A percentile compares a stretch with the other conserved stretches of the same genome.
Evolutionary conservation across 2,113 vertebrate species (phyloP).

Genomic region (Spilogale gracilis): DNA sequence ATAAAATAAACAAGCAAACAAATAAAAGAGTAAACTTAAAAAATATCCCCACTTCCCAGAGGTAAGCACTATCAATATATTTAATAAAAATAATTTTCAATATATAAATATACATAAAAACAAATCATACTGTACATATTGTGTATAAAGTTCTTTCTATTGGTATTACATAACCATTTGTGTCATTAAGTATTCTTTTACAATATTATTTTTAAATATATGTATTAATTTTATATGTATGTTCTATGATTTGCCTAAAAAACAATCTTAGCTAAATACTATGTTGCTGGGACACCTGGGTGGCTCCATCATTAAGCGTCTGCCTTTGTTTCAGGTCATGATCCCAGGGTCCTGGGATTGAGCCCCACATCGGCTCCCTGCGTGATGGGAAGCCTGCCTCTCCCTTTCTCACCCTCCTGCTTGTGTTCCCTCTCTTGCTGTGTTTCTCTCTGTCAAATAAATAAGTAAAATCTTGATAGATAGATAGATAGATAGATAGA

Average conservation of each 20-base stretch:
- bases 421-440: no score
- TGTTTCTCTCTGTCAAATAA: no score
- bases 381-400: no score
- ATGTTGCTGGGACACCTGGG: not conserved
- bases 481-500: no score
- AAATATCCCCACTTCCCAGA: not conserved
- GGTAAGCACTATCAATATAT: not conserved
- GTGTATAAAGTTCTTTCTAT: not conserved
- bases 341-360: no score
- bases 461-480: no score
- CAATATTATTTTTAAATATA: not conserved
- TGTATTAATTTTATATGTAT: not conserved
- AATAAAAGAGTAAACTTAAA: not conserved
- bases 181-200: not conserved
- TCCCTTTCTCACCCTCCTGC: no score
- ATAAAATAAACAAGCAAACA: not conserved
- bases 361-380: no score
- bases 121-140: not conserved
- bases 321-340: no score
- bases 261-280: not conserved
- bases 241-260: not conserved
- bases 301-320: no score
- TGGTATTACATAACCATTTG: not conserved
- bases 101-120: not conserved
- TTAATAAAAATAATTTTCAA: slow-evolving; percentile 41